Percentiles rank a stretch among this genome's conserved stretches.
Evolutionary conservation across 2,797 vertebrate species (phyloP).

Genomic region (Eleutherodactylus coqui): DNA sequence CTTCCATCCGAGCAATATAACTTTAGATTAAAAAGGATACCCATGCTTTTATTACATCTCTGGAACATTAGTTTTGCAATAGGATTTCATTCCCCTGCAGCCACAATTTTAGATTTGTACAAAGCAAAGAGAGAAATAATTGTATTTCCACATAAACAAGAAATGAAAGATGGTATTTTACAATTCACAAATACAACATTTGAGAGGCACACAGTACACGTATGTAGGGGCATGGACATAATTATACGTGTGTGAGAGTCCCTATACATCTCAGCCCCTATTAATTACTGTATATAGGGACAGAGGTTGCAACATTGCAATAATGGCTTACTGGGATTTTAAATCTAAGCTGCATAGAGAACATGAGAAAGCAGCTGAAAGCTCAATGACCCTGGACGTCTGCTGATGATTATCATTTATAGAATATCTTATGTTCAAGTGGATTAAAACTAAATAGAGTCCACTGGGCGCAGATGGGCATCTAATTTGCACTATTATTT

Average conservation of each 20-base stretch:
- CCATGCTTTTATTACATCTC: slow-evolving; percentile 47
- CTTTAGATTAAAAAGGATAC: slow-evolving; percentile 46
- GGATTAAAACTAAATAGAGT: slow-evolving; percentile 19
- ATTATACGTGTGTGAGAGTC: not conserved
- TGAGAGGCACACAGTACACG: not conserved
- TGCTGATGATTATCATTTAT: slow-evolving; percentile 28
- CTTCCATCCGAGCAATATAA: slow-evolving; percentile 44
- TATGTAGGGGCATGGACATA: not conserved
- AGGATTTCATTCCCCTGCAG: slow-evolving; percentile 55
- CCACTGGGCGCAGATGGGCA: not conserved
- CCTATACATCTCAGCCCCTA: not conserved
- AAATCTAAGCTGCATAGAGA: not conserved
- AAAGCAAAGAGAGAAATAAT: slow-evolving; percentile 30
- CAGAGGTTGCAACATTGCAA: not conserved
- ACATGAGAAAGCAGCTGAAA: slow-evolving; percentile 25
- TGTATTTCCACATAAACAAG: slow-evolving; percentile 42
- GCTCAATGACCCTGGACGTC: slow-evolving; percentile 16
- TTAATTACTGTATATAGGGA: slow-evolving; percentile 13
- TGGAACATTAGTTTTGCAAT: slow-evolving; percentile 57
- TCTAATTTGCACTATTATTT: slow-evolving; percentile 35
- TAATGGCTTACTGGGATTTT: slow-evolving; percentile 12
- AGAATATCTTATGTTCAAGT: slow-evolving; percentile 41
- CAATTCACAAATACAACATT: not conserved
- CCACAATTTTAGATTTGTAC: slow-evolving; percentile 49
- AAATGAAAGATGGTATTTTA: slow-evolving; percentile 23